Evolutionary conservation across 2,888 invertebrate species (phyloP).

Genomic region (Xiphydria camelus): DNA sequence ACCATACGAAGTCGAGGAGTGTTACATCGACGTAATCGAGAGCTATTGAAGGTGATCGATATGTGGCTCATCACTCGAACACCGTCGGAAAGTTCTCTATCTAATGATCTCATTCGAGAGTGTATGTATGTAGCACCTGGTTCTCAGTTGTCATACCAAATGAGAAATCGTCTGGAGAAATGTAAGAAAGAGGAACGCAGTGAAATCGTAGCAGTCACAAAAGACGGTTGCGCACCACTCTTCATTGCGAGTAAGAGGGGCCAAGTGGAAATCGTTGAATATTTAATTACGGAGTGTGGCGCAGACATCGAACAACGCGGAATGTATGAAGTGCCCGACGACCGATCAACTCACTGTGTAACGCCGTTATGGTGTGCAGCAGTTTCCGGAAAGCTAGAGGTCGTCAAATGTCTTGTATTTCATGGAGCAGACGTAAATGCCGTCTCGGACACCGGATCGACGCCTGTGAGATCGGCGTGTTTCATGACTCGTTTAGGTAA

Average conservation of each 20-base stretch:
- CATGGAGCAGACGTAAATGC: constrained; percentile 87
- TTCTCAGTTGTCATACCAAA: constrained; percentile 64
- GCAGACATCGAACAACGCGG: constrained; percentile 88
- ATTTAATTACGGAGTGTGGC: constrained; percentile 78
- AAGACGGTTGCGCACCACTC: constrained; percentile 79
- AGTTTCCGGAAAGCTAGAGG: constrained; percentile 78
- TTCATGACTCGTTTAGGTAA: constrained; percentile 88
- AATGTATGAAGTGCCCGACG: constrained; percentile 81
- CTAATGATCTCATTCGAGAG: constrained; percentile 68
- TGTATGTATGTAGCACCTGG: constrained; percentile 71
- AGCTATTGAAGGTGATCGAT: constrained; percentile 5
- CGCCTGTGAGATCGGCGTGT: constrained; percentile 88
- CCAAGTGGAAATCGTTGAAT: constrained; percentile 82
- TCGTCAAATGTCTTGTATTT: constrained; percentile 76
- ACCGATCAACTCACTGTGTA: constrained; percentile 77
- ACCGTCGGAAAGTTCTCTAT: constrained; percentile 46
- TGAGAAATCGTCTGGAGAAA: constrained; percentile 63
- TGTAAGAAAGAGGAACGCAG: constrained; percentile 66
- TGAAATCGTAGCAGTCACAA: constrained; percentile 70
- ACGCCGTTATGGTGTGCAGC: constrained; percentile 93
- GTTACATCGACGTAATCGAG: no score
- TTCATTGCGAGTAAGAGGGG: constrained; percentile 80
- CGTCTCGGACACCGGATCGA: constrained; percentile 84
- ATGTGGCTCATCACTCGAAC: constrained; percentile 31
- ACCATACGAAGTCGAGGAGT: no score